These are phyloP conservation scores for Eudyptes chrysolophus DNA, from an alignment of 2,113 vertebrate genomes.

Conservation along the genomic window DNA sequence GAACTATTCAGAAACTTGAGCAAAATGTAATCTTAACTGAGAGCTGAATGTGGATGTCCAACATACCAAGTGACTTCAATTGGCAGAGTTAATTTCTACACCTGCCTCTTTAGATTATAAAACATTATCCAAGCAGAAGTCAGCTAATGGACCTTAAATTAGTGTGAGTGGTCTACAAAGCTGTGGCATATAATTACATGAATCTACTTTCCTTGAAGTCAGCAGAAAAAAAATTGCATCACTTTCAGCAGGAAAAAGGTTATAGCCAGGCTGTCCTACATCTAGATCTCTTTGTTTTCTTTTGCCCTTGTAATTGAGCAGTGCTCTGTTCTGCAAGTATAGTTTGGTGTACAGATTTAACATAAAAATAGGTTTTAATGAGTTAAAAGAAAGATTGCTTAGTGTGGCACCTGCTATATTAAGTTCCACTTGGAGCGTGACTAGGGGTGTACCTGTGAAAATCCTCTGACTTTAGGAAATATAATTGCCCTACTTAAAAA, in stretches of 20 bases:
- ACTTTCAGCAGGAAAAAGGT: background rate
- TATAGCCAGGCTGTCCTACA: background rate
- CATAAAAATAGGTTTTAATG: background rate
- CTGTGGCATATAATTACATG: background rate
- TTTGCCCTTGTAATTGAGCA: background rate
- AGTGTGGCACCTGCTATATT: background rate
- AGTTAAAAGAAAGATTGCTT: background rate
- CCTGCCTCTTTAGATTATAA: background rate
- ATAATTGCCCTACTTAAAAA: background rate
- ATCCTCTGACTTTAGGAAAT: background rate
- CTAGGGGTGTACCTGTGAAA: background rate
- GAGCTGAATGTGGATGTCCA: background rate
- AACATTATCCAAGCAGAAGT: background rate
- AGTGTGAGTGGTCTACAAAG: background rate
- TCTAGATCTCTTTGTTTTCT: background rate
- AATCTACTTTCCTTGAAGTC: background rate
- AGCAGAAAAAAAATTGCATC: background rate
- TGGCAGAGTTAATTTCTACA: background rate
- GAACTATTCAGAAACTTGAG: background rate
- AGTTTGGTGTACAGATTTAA: background rate
- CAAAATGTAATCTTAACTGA: background rate
- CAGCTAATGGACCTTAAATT: constrained; percentile 26
- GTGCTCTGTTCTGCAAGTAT: background rate
- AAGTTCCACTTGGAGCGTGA: background rate
- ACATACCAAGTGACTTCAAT: background rate